Evolutionary conservation across 2,113 vertebrate species (phyloP).

Genomic region (Setophaga kirtlandii): DNA sequence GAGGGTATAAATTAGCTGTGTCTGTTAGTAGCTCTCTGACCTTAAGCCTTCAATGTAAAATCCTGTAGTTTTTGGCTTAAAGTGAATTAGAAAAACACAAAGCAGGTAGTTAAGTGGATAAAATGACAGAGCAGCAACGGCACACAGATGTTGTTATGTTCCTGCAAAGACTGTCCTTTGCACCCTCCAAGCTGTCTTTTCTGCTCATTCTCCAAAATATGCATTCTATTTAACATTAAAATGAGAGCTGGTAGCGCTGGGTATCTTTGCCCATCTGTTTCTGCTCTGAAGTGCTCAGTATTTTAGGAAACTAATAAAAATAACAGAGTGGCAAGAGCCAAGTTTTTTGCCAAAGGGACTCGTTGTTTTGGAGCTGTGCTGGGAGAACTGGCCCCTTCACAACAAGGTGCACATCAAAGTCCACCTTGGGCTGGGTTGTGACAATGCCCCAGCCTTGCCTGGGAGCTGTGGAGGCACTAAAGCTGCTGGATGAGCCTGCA

Average conservation of each 20-base stretch:
- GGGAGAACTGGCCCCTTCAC: neutral
- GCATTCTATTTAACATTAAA: conserved; percentile 19
- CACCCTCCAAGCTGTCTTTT: neutral
- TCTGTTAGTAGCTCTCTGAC: conserved; percentile 22
- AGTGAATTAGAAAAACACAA: neutral
- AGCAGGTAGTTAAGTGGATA: neutral
- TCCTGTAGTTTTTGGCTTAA: neutral
- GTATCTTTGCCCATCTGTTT: conserved; percentile 54
- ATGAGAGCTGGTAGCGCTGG: neutral
- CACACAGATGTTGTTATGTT: conserved; percentile 20
- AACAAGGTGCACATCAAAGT: neutral
- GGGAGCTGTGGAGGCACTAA: neutral
- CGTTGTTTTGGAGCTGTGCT: neutral
- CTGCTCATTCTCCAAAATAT: neutral
- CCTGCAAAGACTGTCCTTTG: neutral
- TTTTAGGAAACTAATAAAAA: conserved; percentile 58
- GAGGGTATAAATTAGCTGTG: conserved; percentile 38
- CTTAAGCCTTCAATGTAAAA: conserved; percentile 34
- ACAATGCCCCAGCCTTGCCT: neutral
- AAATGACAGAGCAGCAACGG: neutral
- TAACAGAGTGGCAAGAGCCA: neutral
- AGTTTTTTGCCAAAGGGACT: neutral
- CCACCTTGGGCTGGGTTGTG: neutral
- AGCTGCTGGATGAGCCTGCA: neutral
- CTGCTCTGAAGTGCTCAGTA: conserved; percentile 18